These are phyloP conservation scores for Callosobruchus maculatus DNA, from an alignment of 2,888 invertebrate genomes.

Conservation along the genomic window DNA sequence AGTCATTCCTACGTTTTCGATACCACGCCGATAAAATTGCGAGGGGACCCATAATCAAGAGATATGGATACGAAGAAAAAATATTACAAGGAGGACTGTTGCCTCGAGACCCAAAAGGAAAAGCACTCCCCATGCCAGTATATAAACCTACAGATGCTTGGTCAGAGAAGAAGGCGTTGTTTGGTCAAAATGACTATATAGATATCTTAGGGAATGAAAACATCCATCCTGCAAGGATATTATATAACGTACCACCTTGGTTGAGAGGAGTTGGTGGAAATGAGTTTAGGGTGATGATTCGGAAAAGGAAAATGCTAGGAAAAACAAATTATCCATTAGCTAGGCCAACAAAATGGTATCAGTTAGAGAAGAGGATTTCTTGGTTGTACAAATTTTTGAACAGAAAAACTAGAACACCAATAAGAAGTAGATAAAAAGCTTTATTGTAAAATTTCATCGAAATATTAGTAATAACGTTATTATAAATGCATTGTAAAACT, in stretches of 20 bases:
- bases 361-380: constrained; percentile 68
- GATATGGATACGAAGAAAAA: constrained; percentile 70
- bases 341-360: constrained; percentile 75
- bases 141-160: constrained; percentile 74
- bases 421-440: background rate
- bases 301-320: constrained; percentile 67
- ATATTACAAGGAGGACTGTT: constrained; percentile 65
- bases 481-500: background rate
- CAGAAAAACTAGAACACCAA: constrained; percentile 68
- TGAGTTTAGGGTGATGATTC: constrained; percentile 74
- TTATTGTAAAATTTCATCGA: background rate
- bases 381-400: constrained; percentile 77
- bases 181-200: constrained; percentile 96
- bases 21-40: constrained; percentile 62
- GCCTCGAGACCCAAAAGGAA: constrained; percentile 59
- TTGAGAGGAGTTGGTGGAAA: constrained; percentile 83
- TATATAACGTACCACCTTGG: constrained; percentile 87
- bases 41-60: constrained; percentile 58
- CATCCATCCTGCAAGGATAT: constrained; percentile 75
- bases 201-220: constrained; percentile 87
- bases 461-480: background rate
- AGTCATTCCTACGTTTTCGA: constrained; percentile 52
- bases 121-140: constrained; percentile 61
- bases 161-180: constrained; percentile 73
- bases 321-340: constrained; percentile 57